Evolutionary conservation across 2,113 vertebrate genomes (phyloP), one percentile per base, ranked within the genome.

Genomic region (Siniperca knerii): DNA sequence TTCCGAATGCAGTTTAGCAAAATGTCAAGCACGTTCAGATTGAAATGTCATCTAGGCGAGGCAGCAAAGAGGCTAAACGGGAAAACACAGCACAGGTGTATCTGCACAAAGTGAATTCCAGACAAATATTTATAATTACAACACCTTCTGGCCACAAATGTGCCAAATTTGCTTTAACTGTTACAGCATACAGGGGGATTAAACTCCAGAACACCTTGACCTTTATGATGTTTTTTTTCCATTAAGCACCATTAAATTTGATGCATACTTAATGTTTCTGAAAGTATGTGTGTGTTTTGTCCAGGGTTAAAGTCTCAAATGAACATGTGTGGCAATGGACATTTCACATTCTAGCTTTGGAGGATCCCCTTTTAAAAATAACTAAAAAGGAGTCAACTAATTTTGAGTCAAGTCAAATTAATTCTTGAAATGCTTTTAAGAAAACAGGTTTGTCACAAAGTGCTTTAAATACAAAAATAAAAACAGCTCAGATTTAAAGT

Each of bases 21-120:
- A 93, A 94, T 90, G 90, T 92, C 93, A 91, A 82, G 78, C 75
- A 20, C 58, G 35, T 85, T 88, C 74, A 74, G 86, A 77, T 70
- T 46, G 52, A 92, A 93, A 91, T 89, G 86, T 86, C 90, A 91
- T 11, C 48, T 64, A 77, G n/a, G 70, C 21, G 21, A 79, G 72
- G 61, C 50, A 46, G 67, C 82, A 35, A 42, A 75, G 79, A 25
- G 29, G 60, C 68, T 69, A 50, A 65, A 65, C 40, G 52, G 61
- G 23, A 35, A 60, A 81, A 68, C 52, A 35, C 50, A 7, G 72
- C 82, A 25, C 74, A 87, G 75, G 58, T 79, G 35, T 40, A 20
- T 75, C 72, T n/a, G 75, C 25, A 3, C 58, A 46, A 44, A 74
- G 23, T 3, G 25, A 80, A 77, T 6, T 52, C 33, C 55, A 52